Evolutionary conservation across 1,140 invertebrate genomes (phyloP).

Genomic region (Himalopsyche phryganea): DNA sequence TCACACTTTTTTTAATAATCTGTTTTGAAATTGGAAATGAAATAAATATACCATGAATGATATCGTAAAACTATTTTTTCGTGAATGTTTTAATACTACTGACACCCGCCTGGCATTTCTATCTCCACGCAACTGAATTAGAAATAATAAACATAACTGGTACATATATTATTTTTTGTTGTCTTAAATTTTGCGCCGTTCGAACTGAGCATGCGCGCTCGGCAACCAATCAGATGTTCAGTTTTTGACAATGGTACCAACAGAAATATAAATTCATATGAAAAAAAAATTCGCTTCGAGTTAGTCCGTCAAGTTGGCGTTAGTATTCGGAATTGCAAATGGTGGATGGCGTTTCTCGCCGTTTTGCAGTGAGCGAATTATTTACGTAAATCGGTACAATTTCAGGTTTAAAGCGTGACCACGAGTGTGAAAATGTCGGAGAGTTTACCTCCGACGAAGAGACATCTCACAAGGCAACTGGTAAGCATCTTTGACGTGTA

Average conservation of each 20-base stretch:
- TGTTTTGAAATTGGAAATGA: no score
- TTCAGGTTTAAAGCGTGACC: constrained; percentile 50
- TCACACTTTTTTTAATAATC: no score
- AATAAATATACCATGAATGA: no score
- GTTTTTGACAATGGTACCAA: not conserved
- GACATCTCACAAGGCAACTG: constrained; percentile 52
- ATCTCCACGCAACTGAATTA: not conserved
- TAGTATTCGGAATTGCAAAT: constrained; percentile 51
- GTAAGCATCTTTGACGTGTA: constrained; percentile 50
- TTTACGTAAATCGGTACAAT: constrained; percentile 55
- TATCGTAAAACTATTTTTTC: no score
- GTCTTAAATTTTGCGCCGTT: constrained; percentile 20
- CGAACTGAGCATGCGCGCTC: constrained; percentile 2
- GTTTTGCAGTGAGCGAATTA: constrained; percentile 54
- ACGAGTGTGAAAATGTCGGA: constrained; percentile 52
- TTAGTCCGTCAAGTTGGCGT: constrained; percentile 40
- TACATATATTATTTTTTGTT: not conserved
- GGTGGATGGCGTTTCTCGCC: constrained; percentile 55
- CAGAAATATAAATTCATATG: not conserved
- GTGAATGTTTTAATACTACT: no score
- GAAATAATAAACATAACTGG: no score
- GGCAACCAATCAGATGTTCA: constrained; percentile 3
- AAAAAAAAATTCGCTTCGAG: constrained; percentile 14
- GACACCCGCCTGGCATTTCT: no score
- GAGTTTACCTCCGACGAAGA: constrained; percentile 52